Percentiles rank a stretch among this genome's conserved stretches.
Conservation (phyloP, 2,113 vertebrate genomes). For the Lagenorhynchus albirostris region DNA sequence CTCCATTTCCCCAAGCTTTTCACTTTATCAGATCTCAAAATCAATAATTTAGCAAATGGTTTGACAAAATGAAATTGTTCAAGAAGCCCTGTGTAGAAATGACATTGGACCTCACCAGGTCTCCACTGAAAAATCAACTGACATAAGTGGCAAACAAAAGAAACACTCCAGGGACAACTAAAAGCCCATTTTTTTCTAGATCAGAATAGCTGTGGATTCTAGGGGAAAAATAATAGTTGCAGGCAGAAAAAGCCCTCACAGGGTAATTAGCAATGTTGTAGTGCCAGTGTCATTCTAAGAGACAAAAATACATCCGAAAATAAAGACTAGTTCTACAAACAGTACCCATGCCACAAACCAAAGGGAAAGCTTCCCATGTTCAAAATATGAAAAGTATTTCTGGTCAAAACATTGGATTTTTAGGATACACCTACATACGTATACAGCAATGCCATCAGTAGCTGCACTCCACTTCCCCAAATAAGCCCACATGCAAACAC, state of each 20-base stretch:
- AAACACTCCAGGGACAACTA: background rate
- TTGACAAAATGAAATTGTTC: conserved; percentile 19
- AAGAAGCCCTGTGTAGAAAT: background rate
- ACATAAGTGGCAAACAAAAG: background rate
- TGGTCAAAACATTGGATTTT: background rate
- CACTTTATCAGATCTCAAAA: background rate
- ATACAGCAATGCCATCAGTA: background rate
- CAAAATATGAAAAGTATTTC: conserved; percentile 44
- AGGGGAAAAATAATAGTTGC: background rate
- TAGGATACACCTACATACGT: background rate
- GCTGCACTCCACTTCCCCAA: background rate
- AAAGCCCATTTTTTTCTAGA: background rate
- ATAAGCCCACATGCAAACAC: background rate
- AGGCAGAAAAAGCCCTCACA: conserved; percentile 19
- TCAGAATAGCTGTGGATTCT: conserved; percentile 5
- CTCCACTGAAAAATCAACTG: background rate
- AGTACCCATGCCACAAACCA: conserved; percentile 40
- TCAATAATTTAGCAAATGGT: background rate
- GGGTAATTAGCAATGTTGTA: conserved; percentile 27
- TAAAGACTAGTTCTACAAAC: conserved; percentile 38
- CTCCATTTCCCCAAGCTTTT: background rate
- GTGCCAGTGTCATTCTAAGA: background rate
- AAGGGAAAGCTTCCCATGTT: conserved; percentile 43
- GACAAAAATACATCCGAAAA: conserved; percentile 51
- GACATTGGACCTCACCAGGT: background rate